Evolutionary conservation across 2,797 vertebrate species (phyloP).

Genomic region (Odontamblyopus rebecca): DNA sequence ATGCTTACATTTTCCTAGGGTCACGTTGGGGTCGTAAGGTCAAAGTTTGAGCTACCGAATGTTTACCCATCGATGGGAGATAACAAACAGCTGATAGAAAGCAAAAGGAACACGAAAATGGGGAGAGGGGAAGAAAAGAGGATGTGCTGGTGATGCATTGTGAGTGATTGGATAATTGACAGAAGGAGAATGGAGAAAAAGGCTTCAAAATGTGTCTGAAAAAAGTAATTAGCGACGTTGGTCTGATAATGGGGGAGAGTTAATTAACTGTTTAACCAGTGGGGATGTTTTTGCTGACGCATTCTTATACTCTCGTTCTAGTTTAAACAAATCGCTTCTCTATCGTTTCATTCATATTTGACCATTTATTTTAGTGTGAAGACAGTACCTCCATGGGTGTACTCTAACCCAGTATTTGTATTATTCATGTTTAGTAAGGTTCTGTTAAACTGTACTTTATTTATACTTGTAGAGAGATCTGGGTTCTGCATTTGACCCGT

Average conservation of each 20-base stretch:
- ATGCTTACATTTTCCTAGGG: conserved; percentile 26
- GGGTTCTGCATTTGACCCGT: too few species aligned
- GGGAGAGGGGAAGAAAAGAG: conserved; percentile 6
- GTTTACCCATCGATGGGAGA: conserved; percentile 66
- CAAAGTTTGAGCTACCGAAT: conserved; percentile 52
- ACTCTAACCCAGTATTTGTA: not conserved
- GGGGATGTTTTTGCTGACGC: conserved; percentile 49
- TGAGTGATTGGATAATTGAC: conserved; percentile 52
- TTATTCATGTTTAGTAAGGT: too few species aligned
- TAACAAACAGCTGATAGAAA: conserved; percentile 38
- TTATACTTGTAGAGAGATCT: too few species aligned
- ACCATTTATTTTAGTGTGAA: not conserved
- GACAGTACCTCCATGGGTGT: not conserved
- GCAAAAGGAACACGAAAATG: conserved; percentile 30
- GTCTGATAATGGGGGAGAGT: conserved; percentile 80
- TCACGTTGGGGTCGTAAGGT: conserved; percentile 52
- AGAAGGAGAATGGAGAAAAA: conserved; percentile 34
- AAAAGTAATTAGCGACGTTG: conserved; percentile 85
- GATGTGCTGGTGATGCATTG: conserved; percentile 4
- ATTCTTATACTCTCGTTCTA: conserved; percentile 26
- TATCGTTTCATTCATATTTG: conserved; percentile 15
- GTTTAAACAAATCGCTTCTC: conserved; percentile 14
- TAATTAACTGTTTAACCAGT: conserved; percentile 83
- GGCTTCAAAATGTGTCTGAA: conserved; percentile 70
- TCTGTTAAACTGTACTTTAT: too few species aligned